These are phyloP conservation scores for Platerodrilus igneus DNA, from an alignment of 2,888 invertebrate species.

Conservation along the genomic window DNA sequence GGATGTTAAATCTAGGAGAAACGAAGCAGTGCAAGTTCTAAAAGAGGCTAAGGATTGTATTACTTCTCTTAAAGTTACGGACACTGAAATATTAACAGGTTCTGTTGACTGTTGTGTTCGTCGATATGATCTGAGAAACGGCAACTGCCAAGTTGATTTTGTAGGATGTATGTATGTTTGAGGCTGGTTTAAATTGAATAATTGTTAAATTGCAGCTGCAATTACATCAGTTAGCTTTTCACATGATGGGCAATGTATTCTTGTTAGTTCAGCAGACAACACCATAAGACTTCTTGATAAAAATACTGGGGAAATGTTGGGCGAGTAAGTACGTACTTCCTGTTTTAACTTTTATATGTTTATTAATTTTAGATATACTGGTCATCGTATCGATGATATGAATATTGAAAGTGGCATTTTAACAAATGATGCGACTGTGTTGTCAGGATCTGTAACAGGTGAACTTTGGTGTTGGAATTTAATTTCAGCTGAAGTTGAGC, in stretches of 20 bases:
- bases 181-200: slow-evolving; percentile 1
- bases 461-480: slow-evolving; percentile 86
- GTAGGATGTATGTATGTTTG: slow-evolving; percentile 62
- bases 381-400: slow-evolving; percentile 78
- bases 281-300: slow-evolving; percentile 85
- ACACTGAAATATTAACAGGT: slow-evolving; percentile 84
- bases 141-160: slow-evolving; percentile 76
- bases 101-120: slow-evolving; percentile 86
- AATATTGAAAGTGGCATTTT: slow-evolving; percentile 84
- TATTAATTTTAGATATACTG: slow-evolving; percentile 60
- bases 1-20: slow-evolving; percentile 70
- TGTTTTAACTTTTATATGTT: slow-evolving; percentile 6
- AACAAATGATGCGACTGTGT: slow-evolving; percentile 75
- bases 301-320: slow-evolving; percentile 69
- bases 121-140: slow-evolving; percentile 86
- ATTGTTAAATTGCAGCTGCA: slow-evolving; percentile 52
- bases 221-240: slow-evolving; percentile 82
- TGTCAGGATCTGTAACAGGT: slow-evolving; percentile 89
- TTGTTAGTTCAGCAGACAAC: slow-evolving; percentile 81
- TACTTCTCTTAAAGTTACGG: slow-evolving; percentile 72
- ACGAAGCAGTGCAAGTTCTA: slow-evolving; percentile 74
- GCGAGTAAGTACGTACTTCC: slow-evolving; percentile 51
- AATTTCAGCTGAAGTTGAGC: slow-evolving; percentile 62
- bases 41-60: slow-evolving; percentile 93
- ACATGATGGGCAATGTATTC: slow-evolving; percentile 86